These are phyloP conservation scores for Ameiurus melas DNA, from an alignment of 2,113 vertebrate species.

Conservation along the genomic window DNA sequence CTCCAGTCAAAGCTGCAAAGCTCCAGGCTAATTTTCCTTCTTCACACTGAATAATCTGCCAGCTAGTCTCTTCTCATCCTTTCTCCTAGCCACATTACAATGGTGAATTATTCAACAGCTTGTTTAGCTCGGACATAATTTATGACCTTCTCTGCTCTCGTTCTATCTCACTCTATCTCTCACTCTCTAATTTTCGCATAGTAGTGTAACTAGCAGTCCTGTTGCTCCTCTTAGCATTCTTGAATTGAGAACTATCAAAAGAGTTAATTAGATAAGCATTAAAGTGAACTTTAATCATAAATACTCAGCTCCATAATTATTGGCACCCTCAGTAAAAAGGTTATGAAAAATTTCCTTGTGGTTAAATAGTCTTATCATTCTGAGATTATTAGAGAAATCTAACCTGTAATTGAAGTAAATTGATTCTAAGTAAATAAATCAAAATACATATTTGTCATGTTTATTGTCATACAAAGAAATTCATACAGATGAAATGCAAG, in stretches of 20 bases:
- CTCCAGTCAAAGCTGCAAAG: conserved; percentile 28
- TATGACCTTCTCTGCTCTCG: conserved; percentile 35
- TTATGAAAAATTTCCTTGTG: neutral
- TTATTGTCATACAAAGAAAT: neutral
- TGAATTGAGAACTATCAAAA: neutral
- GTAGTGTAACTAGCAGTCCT: neutral
- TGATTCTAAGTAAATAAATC: neutral
- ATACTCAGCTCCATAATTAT: neutral
- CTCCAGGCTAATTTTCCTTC: conserved; percentile 38
- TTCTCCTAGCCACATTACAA: conserved; percentile 44
- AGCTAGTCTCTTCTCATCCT: conserved; percentile 38
- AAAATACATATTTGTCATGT: neutral
- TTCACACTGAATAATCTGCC: conserved; percentile 40
- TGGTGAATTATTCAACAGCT: conserved; percentile 60
- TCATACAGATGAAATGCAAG: neutral
- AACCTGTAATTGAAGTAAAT: neutral
- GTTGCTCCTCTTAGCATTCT: neutral
- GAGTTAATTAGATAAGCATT: neutral
- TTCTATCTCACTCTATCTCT: conserved; percentile 6
- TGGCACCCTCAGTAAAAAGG: neutral
- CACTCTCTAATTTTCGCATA: neutral
- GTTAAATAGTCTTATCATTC: neutral
- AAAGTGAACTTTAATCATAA: neutral
- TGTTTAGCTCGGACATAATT: conserved; percentile 59
- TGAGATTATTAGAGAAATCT: neutral